These are phyloP conservation scores for Conus ventricosus DNA, from an alignment of 1,140 invertebrate species.

Conservation along the genomic window DNA sequence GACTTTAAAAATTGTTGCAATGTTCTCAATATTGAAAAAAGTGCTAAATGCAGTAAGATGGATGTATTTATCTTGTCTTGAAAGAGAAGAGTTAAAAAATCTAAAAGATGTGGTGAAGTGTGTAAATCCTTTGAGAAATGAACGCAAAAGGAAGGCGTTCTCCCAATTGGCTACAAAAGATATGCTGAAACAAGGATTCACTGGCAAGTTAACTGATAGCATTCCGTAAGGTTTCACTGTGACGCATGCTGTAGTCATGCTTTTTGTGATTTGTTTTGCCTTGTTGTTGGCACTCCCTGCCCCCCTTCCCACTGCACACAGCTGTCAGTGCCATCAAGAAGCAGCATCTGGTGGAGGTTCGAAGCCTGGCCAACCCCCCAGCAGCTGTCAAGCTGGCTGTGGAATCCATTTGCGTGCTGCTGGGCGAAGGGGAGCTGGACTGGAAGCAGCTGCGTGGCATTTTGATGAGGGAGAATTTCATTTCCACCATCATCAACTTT, in stretches of 20 bases:
- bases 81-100: too few relatives aligned
- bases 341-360: conserved; percentile 98
- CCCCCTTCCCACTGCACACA: conserved; percentile 66
- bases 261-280: conserved; percentile 38
- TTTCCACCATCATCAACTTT: conserved; percentile 99
- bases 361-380: conserved; percentile 98
- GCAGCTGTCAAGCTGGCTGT: conserved; percentile 97
- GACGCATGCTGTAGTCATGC: background rate
- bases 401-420: conserved; percentile 98
- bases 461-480: conserved; percentile 99
- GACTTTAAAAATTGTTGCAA: too few relatives aligned
- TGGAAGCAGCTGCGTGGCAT: conserved; percentile 99
- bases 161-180: too few relatives aligned
- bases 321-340: conserved; percentile 99
- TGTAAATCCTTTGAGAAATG: too few relatives aligned
- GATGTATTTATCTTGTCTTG: too few relatives aligned
- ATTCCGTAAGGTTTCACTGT: too few relatives aligned
- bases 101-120: too few relatives aligned
- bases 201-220: too few relatives aligned
- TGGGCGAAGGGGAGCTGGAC: conserved; percentile 97
- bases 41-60: too few relatives aligned
- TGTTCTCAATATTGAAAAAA: too few relatives aligned
- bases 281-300: conserved; percentile 29
- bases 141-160: too few relatives aligned
- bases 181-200: too few relatives aligned